Evolutionary conservation across 35 echinoderm and acorn worm genomes (phyloP), one percentile per base, ranked within the genome.

Genomic region (Heliocidaris erythrogramma): DNA sequence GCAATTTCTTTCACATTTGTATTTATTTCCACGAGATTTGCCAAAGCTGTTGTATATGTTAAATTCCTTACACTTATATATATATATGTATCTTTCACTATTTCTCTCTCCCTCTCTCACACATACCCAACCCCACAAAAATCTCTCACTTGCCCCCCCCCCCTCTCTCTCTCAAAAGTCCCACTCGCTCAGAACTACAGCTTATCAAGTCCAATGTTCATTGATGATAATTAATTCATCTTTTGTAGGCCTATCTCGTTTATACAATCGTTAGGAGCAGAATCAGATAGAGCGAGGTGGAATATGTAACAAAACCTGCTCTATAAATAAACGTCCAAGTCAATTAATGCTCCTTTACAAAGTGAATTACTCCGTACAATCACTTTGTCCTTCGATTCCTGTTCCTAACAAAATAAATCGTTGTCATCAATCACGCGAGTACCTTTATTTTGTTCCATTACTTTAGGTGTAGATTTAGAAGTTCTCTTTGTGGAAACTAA

Each of bases 401-500:
- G 18, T 78, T 78, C 65, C n/a, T 78, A 0, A n/a, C 65, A 78
- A n/a, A 78, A 18, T 27, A 5, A 78, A 78, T 78, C 65, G 27
- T 78, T n/a, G 65, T 78, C 65, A 78, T 69, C 60, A 69, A 21
- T 18, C 14, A 78, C 21, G n/a, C 27, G 4, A 24, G 18, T n/a
- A n/a, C 65, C 27, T 78, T 78, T 27, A 6, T 6, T 78, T 78
- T 78, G 65, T 78, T 78, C 65, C 65, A 78, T 78, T 21, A 78
- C 18, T 78, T 78, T 21, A 18, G 27, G n/a, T 27, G 65, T 78
- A 21, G 65, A 18, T 89, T 59, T 97, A 99, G 92, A 99, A 99
- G 97, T 99, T 99, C 78, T 99, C 98, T 88, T 99, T 99, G 95
- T 96, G 97, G 91, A 99, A 99, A 31, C 96, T 92, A 88, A 99